Evolutionary conservation across 2,888 invertebrate species (phyloP).

Genomic region (Aleiodes leptofemur): DNA sequence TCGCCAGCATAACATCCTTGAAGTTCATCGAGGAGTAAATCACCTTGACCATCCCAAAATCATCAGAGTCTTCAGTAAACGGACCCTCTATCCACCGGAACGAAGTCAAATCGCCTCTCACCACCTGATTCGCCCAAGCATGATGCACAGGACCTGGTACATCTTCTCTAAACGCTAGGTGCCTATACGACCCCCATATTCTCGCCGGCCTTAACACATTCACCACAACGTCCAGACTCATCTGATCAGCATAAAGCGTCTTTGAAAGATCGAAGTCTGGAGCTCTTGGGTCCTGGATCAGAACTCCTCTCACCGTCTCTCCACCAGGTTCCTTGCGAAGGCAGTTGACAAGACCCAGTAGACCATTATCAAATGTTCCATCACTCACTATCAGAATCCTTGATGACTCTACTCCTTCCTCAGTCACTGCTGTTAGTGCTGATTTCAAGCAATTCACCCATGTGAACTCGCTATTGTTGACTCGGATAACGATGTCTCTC

Average conservation of each 20-base stretch:
- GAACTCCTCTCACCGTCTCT: slow-evolving; percentile 79
- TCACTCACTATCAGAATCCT: slow-evolving; percentile 78
- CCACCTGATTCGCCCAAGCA: slow-evolving; percentile 86
- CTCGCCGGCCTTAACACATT: slow-evolving; percentile 81
- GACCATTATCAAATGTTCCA: slow-evolving; percentile 77
- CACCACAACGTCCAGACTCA: slow-evolving; percentile 85
- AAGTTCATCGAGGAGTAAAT: slow-evolving; percentile 92
- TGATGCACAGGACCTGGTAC: slow-evolving; percentile 78
- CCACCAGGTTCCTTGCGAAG: slow-evolving; percentile 86
- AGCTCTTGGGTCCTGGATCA: slow-evolving; percentile 79
- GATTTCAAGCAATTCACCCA: slow-evolving; percentile 72
- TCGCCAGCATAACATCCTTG: slow-evolving; percentile 95
- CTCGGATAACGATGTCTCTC: slow-evolving; percentile 54
- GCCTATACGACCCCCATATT: slow-evolving; percentile 88
- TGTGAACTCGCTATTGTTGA: slow-evolving; percentile 66
- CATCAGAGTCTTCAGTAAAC: slow-evolving; percentile 60
- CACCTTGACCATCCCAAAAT: slow-evolving; percentile 76
- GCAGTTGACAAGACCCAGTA: slow-evolving; percentile 92
- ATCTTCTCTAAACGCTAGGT: slow-evolving; percentile 81
- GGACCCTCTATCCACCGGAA: slow-evolving; percentile 88
- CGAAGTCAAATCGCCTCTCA: slow-evolving; percentile 91
- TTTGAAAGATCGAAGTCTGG: slow-evolving; percentile 81
- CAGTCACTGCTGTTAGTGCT: slow-evolving; percentile 63
- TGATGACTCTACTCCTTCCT: slow-evolving; percentile 76
- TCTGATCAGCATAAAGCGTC: slow-evolving; percentile 81